Evolutionary conservation across 2,113 vertebrate species (phyloP), one percentile per base, ranked within the genome.

Genomic region (Echinops telfairi): DNA sequence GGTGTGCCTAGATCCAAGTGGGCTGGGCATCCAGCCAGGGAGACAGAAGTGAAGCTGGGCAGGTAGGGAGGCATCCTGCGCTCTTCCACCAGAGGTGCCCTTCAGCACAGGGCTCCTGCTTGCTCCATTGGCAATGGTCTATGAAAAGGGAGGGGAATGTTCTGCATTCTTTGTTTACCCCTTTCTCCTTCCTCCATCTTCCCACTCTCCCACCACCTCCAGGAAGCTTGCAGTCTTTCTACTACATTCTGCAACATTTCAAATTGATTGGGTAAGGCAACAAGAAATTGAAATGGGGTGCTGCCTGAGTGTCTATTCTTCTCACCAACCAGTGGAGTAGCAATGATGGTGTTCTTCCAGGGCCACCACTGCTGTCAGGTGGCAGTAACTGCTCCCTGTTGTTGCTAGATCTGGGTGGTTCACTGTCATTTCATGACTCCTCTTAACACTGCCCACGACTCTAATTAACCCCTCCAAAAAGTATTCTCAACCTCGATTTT

Each of bases 11-110:
- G 33, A 88, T 86, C 71, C 66, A 36, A 38, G 60, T 58, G 60
- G 94, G 16, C 88, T 88, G 88, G 93, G 94, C 90, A 22, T 82
- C 66, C 53, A 84, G 96, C 94, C 96, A 96, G 88, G 66, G 29
- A 96, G 43, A 87, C 76, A 92, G 88, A 90, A 88, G 62, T 33
- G 23, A 82, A 40, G 77, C 90, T 92, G 76, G 19, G 76, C 68
- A n/a, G 29, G 31, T n/a, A 77, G 16, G n/a, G 58, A 85, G 53
- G 27, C 70, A 7, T 86, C 64, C 81, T 83, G 75, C 73, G 84
- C 81, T 43, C 60, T 60, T 29, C 64, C 78, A 73, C 57, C 70
- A 87, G 91, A 92, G 89, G 75, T 95, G 94, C 81, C 95, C 89
- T 97, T 96, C 92, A 89, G 47, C 85, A 36, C 20, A 84, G 1